Percentiles rank a stretch among this genome's conserved stretches.
Evolutionary conservation across 2,113 vertebrate genomes (phyloP).

Genomic region (Ictidomys tridecemlineatus): DNA sequence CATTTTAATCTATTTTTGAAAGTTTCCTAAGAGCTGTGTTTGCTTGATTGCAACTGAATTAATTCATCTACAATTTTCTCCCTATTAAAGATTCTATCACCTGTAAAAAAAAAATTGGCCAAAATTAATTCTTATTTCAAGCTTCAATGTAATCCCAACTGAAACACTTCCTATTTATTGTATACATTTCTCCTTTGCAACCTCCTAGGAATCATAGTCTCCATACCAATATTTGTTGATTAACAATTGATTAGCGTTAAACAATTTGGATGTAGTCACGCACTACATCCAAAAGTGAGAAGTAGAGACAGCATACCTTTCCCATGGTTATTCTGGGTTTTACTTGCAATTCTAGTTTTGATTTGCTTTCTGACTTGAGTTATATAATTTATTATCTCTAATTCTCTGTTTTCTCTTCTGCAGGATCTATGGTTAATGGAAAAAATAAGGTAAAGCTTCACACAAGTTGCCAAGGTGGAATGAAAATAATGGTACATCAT

Average conservation of each 20-base stretch:
- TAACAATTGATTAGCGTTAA: too few species aligned
- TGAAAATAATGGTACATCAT: not conserved
- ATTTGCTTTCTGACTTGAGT: too few species aligned
- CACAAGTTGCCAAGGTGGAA: not conserved
- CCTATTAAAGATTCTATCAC: not conserved
- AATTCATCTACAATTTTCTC: not conserved
- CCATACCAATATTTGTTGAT: not conserved
- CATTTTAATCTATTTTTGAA: not conserved
- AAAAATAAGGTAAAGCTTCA: too few species aligned
- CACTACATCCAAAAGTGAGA: too few species aligned
- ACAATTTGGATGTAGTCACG: too few species aligned
- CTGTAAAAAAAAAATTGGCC: not conserved
- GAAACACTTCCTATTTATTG: not conserved
- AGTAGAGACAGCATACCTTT: too few species aligned
- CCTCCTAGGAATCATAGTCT: not conserved
- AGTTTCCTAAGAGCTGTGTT: not conserved
- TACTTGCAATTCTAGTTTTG: too few species aligned
- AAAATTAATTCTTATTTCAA: not conserved
- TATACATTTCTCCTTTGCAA: not conserved
- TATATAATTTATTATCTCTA: too few species aligned
- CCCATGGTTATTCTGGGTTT: too few species aligned
- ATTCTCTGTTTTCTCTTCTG: too few species aligned
- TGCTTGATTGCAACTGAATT: constrained; percentile 14
- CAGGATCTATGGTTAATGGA: too few species aligned
- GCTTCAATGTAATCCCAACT: not conserved